Percentiles rank a stretch among this genome's conserved stretches.
Conservation (phyloP, 2,113 vertebrate species). For the Psilopogon haemacephalus region DNA sequence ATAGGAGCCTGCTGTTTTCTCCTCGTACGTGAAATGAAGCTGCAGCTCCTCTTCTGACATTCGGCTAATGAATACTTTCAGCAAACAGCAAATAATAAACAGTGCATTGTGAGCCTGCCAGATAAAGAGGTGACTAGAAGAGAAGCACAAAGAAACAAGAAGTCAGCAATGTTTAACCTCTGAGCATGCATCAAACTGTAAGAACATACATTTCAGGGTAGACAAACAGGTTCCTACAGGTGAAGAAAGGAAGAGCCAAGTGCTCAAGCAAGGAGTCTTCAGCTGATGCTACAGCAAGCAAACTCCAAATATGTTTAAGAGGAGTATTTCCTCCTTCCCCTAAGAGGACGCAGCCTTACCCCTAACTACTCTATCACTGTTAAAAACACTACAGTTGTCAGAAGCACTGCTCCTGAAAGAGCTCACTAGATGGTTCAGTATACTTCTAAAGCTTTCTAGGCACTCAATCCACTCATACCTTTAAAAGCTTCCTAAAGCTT, state of each 20-base stretch:
- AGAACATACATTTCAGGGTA: not conserved
- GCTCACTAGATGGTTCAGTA: not conserved
- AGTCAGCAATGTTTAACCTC: not conserved
- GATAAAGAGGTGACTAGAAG: slow-evolving; percentile 92
- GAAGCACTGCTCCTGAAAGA: not conserved
- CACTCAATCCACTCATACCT: not conserved
- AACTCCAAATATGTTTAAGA: not conserved
- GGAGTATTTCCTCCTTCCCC: not conserved
- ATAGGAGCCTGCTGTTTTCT: slow-evolving; percentile 82
- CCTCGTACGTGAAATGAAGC: slow-evolving; percentile 90
- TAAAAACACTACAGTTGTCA: not conserved
- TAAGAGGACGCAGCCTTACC: not conserved
- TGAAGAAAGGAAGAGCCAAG: not conserved
- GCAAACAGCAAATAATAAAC: slow-evolving; percentile 93
- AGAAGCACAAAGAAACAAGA: slow-evolving; percentile 35
- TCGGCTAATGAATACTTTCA: slow-evolving; percentile 93
- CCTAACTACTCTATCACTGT: not conserved
- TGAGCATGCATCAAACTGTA: not conserved
- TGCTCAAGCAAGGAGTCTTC: not conserved
- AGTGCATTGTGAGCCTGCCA: slow-evolving; percentile 98
- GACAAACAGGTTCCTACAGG: not conserved
- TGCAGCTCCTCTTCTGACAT: slow-evolving; percentile 92
- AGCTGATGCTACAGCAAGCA: not conserved
- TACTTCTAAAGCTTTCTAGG: not conserved
- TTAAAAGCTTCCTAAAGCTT: not conserved